A percentile compares a stretch with the other conserved stretches of the same genome.
Conservation (phyloP, 2,113 vertebrate genomes). For the Phoxinus phoxinus region DNA sequence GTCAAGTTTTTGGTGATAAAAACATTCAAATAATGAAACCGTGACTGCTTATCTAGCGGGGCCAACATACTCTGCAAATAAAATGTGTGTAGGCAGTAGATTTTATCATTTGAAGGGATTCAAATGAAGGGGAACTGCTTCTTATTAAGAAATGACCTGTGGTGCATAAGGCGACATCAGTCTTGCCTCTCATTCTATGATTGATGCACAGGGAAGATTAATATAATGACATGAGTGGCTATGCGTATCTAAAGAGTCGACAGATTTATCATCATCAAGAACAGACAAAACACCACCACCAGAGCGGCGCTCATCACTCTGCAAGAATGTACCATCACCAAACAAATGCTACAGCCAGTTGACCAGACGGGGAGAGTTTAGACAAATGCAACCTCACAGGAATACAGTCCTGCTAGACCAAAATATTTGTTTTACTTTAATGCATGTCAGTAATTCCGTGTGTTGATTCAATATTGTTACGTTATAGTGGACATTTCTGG, state of each 20-base stretch:
- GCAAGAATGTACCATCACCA: background rate
- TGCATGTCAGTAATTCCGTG: background rate
- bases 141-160: slow-evolving; percentile 70
- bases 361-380: slow-evolving; percentile 16
- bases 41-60: background rate
- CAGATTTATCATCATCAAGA: slow-evolving; percentile 51
- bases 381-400: background rate
- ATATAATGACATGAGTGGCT: slow-evolving; percentile 56
- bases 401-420: slow-evolving; percentile 5
- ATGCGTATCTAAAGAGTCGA: slow-evolving; percentile 24
- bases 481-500: slow-evolving; percentile 23
- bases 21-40: background rate
- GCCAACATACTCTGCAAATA: slow-evolving; percentile 8
- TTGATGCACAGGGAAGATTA: slow-evolving; percentile 64
- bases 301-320: slow-evolving; percentile 11
- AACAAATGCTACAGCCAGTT: slow-evolving; percentile 33
- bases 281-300: slow-evolving; percentile 35
- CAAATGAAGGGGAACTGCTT: slow-evolving; percentile 66
- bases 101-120: slow-evolving; percentile 50
- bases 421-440: slow-evolving; percentile 18
- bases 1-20: background rate
- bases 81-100: slow-evolving; percentile 33
- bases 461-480: background rate
- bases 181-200: slow-evolving; percentile 56
- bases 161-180: slow-evolving; percentile 39